phyloP scores from a whole-genome alignment of 2,113 vertebrate genomes.

The Eolophus roseicapilla region DNA sequence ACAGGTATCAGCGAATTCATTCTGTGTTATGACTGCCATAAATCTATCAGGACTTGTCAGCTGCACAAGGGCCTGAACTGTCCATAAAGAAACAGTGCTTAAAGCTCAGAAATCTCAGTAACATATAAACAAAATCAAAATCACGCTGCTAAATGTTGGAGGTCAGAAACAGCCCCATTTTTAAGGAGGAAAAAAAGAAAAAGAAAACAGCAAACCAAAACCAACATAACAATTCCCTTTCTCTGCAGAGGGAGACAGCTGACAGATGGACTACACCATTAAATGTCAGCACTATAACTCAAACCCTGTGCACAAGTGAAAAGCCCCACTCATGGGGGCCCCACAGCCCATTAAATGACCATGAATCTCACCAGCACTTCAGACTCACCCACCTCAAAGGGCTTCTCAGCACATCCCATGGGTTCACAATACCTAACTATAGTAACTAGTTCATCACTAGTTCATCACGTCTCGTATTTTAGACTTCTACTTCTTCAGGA shows the following conservation, averaged over 20 bases:
- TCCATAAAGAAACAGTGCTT: neutral
- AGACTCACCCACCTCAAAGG: neutral
- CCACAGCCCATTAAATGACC: neutral
- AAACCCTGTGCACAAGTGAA: neutral
- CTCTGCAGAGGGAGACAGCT: neutral
- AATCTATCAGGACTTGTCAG: slow-evolving; percentile 22
- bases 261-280: neutral
- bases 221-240: neutral
- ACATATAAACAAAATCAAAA: slow-evolving; percentile 36
- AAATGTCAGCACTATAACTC: slow-evolving; percentile 42
- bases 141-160: neutral
- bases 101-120: neutral
- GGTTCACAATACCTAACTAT: neutral
- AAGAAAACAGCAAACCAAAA: neutral
- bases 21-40: neutral
- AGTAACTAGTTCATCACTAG: neutral
- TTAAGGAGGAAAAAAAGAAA: neutral
- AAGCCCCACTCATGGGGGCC: neutral
- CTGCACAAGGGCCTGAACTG: neutral
- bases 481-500: neutral
- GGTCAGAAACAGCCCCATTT: slow-evolving; percentile 7
- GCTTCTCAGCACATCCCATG: neutral
- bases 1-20: neutral
- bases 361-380: neutral
- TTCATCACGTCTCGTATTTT: neutral